These are phyloP conservation scores for Cyphomyrus discorhynchus DNA, from an alignment of 2,113 vertebrate species.

Conservation along the genomic window DNA sequence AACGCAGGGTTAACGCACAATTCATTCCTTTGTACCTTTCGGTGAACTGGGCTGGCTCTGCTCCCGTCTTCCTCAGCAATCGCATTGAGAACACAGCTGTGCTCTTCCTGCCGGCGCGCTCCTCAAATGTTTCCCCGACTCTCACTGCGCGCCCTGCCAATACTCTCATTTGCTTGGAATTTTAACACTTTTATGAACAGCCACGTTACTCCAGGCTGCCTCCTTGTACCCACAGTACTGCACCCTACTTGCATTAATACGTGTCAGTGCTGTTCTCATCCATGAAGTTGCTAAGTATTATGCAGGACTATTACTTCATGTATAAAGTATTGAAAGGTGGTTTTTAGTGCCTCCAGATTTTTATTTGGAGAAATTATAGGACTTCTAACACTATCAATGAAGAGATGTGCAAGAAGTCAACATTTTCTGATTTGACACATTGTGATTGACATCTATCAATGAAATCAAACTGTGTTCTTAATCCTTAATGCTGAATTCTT, in stretches of 20 bases:
- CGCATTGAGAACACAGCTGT: slow-evolving; percentile 20
- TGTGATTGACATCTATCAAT: neutral
- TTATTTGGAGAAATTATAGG: neutral
- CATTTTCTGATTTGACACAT: neutral
- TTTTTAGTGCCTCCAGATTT: neutral
- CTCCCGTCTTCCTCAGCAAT: neutral
- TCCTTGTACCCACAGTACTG: neutral
- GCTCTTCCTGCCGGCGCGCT: slow-evolving; percentile 15
- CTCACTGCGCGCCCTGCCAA: neutral
- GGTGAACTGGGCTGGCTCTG: neutral
- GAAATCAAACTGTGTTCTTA: neutral
- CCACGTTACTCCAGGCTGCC: neutral
- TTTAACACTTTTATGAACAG: slow-evolving; percentile 4
- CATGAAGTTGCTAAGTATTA: neutral
- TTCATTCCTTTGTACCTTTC: neutral
- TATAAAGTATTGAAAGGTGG: neutral
- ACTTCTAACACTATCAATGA: neutral
- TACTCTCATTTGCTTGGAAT: slow-evolving; percentile 11
- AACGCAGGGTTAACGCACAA: neutral
- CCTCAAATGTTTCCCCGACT: neutral
- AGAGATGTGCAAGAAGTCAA: neutral
- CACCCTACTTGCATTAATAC: neutral
- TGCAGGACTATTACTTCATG: neutral
- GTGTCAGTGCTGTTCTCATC: neutral
- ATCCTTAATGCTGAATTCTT: neutral